Evolutionary conservation across 2,888 invertebrate species (phyloP), one percentile per base, ranked within the genome.

Genomic region (Strigamia maritima): DNA sequence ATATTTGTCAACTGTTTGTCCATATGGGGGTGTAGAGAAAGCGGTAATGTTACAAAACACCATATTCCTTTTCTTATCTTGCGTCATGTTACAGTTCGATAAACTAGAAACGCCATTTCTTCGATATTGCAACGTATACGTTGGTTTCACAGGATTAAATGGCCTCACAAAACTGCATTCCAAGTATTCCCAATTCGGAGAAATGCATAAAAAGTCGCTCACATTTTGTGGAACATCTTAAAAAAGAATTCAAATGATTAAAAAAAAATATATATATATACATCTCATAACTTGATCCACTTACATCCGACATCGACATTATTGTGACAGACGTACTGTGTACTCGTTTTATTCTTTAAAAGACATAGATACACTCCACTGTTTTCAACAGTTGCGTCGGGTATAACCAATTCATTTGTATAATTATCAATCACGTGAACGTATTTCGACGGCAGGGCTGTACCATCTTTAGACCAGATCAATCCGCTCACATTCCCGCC

Each of bases 141-240:
- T 77, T 14, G 49, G 28, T 28, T 40, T 24, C 12, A 77, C 19
- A 8, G 77, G 77, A 28, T 77, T 77, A 40, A 12, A 28, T 8
- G 77, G 77, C 12, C 14, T 49, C n/a, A 26, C 26, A 24, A 44
- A 77, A n/a, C 40, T 49, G n/a, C 77, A 77, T 24, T 22, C 14
- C 26, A 77, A 44, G 54, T 77, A 77, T 6, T 49, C 40, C 77
- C 77, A 77, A 28, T 77, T 77, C 19, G 49, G 77, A 22, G 77
- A 49, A 6, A 77, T 16, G 28, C 77, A 77, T 16, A 44, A 77
- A 49, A 77, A 77, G 28, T 77, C 77, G 10, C 12, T 22, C 8
- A 77, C 77, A 16, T 22, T 40, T 19, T 26, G 24, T 24, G 77
- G 77, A 14, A 44, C 40, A 77, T 4, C 77, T 77, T 14, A n/a